Evolutionary conservation across 2,888 invertebrate genomes (phyloP).

Genomic region (Eurytoma californica): DNA sequence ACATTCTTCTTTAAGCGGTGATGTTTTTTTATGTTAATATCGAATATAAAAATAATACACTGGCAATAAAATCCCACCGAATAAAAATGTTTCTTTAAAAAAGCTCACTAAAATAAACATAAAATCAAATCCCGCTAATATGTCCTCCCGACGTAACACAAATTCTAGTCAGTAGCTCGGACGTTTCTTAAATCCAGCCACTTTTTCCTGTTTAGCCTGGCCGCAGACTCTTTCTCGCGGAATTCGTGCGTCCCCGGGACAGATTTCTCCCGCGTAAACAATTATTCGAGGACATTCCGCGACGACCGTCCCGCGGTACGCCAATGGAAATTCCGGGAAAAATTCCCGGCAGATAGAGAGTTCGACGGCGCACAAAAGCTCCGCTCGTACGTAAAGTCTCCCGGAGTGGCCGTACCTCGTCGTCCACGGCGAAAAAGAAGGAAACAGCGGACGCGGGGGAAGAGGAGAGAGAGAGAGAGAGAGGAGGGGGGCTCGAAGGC

Average conservation of each 20-base stretch:
- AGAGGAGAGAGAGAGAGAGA: background rate
- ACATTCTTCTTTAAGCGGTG: too few species aligned
- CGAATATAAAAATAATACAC: too few species aligned
- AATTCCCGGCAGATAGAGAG: constrained; percentile 57
- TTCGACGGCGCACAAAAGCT: too few species aligned
- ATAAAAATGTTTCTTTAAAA: too few species aligned
- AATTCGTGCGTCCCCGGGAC: background rate
- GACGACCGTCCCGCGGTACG: constrained; percentile 12
- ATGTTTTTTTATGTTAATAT: too few species aligned
- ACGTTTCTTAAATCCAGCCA: background rate
- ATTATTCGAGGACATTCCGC: constrained; percentile 55
- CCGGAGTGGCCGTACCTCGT: background rate
- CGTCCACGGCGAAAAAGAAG: constrained; percentile 33
- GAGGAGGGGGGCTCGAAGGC: too few species aligned
- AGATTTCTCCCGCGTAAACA: constrained; percentile 49
- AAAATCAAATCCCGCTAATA: too few species aligned
- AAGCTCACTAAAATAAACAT: too few species aligned
- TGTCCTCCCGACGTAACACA: background rate
- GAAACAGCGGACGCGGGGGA: constrained; percentile 11
- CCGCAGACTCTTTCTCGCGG: background rate
- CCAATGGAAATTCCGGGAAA: constrained; percentile 20
- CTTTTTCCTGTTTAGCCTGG: constrained; percentile 1
- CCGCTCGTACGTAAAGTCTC: too few species aligned
- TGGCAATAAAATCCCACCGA: too few species aligned
- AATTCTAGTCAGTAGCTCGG: background rate